Conservation (phyloP, 2,113 vertebrate species). For the Scalopus aquaticus region DNA sequence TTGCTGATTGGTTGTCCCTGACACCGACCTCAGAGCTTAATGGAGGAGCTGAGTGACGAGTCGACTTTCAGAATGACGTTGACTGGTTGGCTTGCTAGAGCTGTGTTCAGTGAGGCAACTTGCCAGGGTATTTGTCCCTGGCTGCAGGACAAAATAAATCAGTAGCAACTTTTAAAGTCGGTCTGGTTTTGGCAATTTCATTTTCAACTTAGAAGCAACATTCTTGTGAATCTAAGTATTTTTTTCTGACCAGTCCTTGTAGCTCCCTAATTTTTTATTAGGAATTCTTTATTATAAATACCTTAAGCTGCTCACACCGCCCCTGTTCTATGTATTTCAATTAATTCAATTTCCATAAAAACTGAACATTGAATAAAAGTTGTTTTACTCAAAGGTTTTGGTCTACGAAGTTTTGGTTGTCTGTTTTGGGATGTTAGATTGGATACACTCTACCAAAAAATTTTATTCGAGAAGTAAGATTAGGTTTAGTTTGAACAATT, state of each 20-base stretch:
- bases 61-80: neutral
- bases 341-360: neutral
- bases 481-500: neutral
- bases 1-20: neutral
- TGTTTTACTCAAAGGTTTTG: neutral
- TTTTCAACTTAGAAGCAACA: neutral
- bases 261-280: neutral
- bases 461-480: neutral
- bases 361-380: neutral
- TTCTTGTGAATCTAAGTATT: neutral
- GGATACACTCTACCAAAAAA: neutral
- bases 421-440: neutral
- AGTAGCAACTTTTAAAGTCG: neutral
- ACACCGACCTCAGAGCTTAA: neutral
- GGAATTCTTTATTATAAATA: constrained; percentile 1
- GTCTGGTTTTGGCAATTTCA: neutral
- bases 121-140: neutral
- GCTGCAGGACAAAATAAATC: neutral
- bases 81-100: neutral
- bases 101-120: neutral
- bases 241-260: neutral
- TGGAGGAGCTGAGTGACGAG: neutral
- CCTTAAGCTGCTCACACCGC: neutral
- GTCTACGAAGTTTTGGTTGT: neutral
- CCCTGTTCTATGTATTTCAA: neutral